Evolutionary conservation across 2,888 invertebrate genomes (phyloP).

Genomic region (Mythimna vitellina): DNA sequence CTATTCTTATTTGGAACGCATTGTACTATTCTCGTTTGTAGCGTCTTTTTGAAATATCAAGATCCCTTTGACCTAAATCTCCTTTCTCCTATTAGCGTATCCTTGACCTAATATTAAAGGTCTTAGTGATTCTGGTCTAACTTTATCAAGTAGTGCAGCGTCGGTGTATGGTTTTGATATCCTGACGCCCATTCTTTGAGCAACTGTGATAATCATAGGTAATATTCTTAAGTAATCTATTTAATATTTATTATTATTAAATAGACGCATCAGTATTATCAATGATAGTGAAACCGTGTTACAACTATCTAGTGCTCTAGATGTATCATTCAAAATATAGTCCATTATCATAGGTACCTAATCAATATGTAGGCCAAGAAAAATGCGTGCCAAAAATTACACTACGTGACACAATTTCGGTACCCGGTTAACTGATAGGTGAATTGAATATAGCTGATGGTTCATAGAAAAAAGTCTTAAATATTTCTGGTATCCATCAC

Average conservation of each 20-base stretch:
- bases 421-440: no score
- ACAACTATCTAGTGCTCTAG: conserved; percentile 12
- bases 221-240: conserved; percentile 11
- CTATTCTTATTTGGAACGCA: no score
- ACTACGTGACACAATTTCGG: no score
- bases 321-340: not conserved
- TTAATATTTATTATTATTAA: conserved; percentile 5
- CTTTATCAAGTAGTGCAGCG: conserved; percentile 2
- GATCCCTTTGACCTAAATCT: conserved; percentile 31
- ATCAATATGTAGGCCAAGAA: conserved; percentile 14
- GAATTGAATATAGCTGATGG: no score
- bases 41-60: not conserved
- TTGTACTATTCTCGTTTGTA: not conserved
- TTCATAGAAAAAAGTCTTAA: no score
- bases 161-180: not conserved
- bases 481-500: no score
- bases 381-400: conserved; percentile 20
- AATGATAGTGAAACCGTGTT: conserved; percentile 15
- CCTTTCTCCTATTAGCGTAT: conserved; percentile 13
- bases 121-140: not conserved
- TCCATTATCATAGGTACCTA: conserved; percentile 5
- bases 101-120: conserved; percentile 26
- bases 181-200: not conserved
- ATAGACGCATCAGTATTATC: not conserved
- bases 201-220: not conserved